Base-by-base conservation (phyloP, 2,113 vertebrate genomes). In the Podocnemis expansa region DNA sequence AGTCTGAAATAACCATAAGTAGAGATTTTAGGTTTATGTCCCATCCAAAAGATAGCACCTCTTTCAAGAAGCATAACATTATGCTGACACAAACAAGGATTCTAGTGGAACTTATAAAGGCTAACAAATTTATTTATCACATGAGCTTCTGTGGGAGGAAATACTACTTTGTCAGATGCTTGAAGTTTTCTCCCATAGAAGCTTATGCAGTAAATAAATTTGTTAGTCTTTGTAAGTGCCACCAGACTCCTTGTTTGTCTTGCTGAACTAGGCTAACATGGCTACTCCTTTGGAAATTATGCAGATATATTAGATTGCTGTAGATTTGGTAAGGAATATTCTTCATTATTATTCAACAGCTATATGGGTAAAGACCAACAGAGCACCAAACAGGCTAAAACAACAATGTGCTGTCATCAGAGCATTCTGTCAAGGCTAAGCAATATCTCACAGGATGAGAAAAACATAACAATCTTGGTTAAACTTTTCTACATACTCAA, bases 331-430 rank as follows among this genome's bases (percentile, higher is more conserved):
- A 25, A 17, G 3, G 82, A 12, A 19, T 6, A 11, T 6, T 29
- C 4, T n/a, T 60, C 76, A 0, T 29, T 43, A 21, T 0, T 24
- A 10, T 13, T 45, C 0, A 0, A 51, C 63, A 55, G 2, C 0
- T 3, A n/a, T 52, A 67, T 22, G 19, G 49, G 27, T 8, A 45
- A 7, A 58, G 38, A 73, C 58, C 54, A 31, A 31, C 67, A 51
- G 17, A 29, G 31, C 81, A 54, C n/a, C 43, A 21, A 29, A 4
- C 3, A 85, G 81, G 22, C 3, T 54, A 11, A 88, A 4, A 79
- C 1, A 86, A 58, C 14, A 24, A 0, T 9, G 6, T 14, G 12
- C 4, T 25, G 1, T 24, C 27, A 55, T 54, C 43, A 29, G 49
- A 38, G 14, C 7, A 11, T 85, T 85, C 60, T 87, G 12, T 25